Evolutionary conservation across 2,888 invertebrate species (phyloP).

Genomic region (Aricia artaxerxes): DNA sequence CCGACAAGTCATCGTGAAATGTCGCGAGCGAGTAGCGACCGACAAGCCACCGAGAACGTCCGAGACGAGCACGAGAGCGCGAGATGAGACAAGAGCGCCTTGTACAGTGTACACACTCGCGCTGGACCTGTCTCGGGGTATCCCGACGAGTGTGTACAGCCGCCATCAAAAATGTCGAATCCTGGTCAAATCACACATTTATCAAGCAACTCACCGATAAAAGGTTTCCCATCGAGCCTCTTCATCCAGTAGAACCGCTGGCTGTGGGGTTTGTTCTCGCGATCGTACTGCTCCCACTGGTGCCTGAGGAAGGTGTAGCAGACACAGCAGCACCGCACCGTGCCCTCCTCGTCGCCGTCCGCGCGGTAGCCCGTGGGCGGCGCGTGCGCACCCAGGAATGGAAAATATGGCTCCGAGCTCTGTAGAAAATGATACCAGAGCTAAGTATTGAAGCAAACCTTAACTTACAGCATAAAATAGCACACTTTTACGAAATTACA

Average conservation of each 20-base stretch:
- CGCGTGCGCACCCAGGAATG: conserved; percentile 94
- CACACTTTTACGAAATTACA: too few species aligned
- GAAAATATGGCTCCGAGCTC: conserved; percentile 90
- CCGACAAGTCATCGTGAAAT: too few species aligned
- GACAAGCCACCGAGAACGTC: too few species aligned
- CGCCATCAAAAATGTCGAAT: too few species aligned
- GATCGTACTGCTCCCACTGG: conserved; percentile 96
- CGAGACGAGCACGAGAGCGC: too few species aligned
- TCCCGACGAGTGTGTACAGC: too few species aligned
- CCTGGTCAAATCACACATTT: too few species aligned
- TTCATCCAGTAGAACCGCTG: conserved; percentile 96
- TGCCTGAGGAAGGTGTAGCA: conserved; percentile 92
- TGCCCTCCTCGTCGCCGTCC: conserved; percentile 69
- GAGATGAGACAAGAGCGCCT: too few species aligned
- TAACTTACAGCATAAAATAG: neutral
- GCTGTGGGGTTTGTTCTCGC: conserved; percentile 90
- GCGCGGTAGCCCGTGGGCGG: conserved; percentile 88
- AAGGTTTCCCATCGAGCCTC: conserved; percentile 93
- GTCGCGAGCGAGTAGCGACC: too few species aligned
- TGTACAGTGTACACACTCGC: too few species aligned
- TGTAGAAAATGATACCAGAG: conserved; percentile 42
- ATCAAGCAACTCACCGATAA: conserved; percentile 80
- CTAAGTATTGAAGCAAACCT: neutral
- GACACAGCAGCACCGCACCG: conserved; percentile 89
- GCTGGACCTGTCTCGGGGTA: too few species aligned